Evolutionary conservation across 2,797 vertebrate genomes (phyloP), one percentile per base, ranked within the genome.

Genomic region (Diceros bicornis): DNA sequence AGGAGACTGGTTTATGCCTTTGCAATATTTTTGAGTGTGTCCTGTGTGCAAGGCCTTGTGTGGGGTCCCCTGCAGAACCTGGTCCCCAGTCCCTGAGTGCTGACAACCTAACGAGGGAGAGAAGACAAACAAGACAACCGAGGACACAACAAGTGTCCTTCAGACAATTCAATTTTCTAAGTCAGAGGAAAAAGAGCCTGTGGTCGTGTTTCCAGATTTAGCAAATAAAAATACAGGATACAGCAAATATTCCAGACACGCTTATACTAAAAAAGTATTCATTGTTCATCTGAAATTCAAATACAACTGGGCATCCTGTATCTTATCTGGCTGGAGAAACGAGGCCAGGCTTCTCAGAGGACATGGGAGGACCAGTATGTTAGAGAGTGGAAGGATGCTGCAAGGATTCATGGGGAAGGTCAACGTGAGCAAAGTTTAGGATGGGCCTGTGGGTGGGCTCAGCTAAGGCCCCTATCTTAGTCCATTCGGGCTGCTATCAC

Each of bases 271-370:
- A 66, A 14, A 34, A 6, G 1, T 12, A 47, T n/a, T 93, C 7
- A 27, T 41, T 84, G 16, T 68, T 79, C 20, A 14, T 68, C 57
- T 93, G 29, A 91, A 91, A 91, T 72, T 71, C 71, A 93, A 64
- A 55, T 57, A 37, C 17, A 68, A 29, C 32, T 47, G 20, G 16
- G 2, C 4, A 5, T 37, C 16, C 10, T 81, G 0, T 89, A 29
- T 64, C 16, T 90, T 62, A 57, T 74, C 83, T n/a, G 47, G 3
- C 37, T 41, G 7, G 29, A 32, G 77, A 86, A 41, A 77, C 17
- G 44, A 77, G 27, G 6, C 7, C 55, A 75, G 59, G 3, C 57
- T 89, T 66, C 34, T 57, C 17, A 52, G 57, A 81, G n/a, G 34
- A 96, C 5, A 4, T 25, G 9, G 64, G 27, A 14, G 44, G 29